These are phyloP conservation scores for Poecilobothrus nobilitatus DNA, from an alignment of 2,888 invertebrate species.

Conservation along the genomic window DNA sequence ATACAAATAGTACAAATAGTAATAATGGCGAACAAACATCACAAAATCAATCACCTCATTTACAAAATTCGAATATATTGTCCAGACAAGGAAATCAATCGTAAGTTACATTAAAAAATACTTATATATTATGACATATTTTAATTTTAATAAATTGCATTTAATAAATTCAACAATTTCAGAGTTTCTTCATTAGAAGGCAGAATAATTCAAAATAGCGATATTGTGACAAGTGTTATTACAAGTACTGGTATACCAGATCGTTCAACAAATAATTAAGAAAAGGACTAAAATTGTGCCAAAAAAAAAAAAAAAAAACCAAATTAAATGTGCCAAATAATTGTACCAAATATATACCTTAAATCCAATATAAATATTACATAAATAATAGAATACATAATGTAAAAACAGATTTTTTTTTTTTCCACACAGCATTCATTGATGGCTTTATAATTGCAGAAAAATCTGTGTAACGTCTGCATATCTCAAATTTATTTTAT, in stretches of 20 bases:
- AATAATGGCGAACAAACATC: slow-evolving; percentile 31
- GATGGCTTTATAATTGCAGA: too few relatives aligned
- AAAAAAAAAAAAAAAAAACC: too few relatives aligned
- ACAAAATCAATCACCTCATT: slow-evolving; percentile 45
- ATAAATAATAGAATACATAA: too few relatives aligned
- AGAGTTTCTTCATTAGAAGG: slow-evolving; percentile 53
- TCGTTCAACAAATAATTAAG: slow-evolving; percentile 40
- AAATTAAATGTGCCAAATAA: too few relatives aligned
- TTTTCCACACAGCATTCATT: too few relatives aligned
- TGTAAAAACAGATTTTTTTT: too few relatives aligned
- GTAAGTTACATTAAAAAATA: slow-evolving; percentile 43
- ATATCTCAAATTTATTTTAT: too few relatives aligned
- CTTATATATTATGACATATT: background rate
- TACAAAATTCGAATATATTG: slow-evolving; percentile 46
- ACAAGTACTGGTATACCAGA: slow-evolving; percentile 47
- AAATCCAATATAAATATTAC: too few relatives aligned
- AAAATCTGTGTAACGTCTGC: too few relatives aligned
- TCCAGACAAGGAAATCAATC: slow-evolving; percentile 48
- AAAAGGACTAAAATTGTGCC: background rate
- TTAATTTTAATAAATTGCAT: slow-evolving; percentile 8
- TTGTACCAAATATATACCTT: too few relatives aligned
- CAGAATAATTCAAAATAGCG: slow-evolving; percentile 29
- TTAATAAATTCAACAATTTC: slow-evolving; percentile 28
- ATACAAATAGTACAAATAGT: slow-evolving; percentile 33
- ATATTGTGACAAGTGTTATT: slow-evolving; percentile 47